Evolutionary conservation across 2,888 invertebrate genomes (phyloP).

Genomic region (Prosopocoilus inquinatus): DNA sequence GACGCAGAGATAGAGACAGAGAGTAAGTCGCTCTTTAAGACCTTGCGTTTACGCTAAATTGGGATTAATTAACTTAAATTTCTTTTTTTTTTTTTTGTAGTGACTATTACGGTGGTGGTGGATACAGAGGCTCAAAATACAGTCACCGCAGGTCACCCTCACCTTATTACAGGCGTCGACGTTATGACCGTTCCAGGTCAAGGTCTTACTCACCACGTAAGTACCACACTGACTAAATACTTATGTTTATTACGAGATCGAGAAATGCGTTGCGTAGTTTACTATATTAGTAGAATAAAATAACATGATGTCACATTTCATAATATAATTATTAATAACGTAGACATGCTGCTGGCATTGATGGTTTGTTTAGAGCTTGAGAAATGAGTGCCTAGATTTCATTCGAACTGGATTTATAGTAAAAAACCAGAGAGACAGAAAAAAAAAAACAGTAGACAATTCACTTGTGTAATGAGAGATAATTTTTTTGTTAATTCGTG

Average conservation of each 20-base stretch:
- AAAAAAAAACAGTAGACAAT: no score
- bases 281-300: no score
- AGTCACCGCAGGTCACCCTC: conserved; percentile 68
- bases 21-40: conserved; percentile 54
- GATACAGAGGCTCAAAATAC: conserved; percentile 56
- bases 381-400: no score
- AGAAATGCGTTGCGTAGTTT: no score
- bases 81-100: conserved; percentile 40
- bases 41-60: conserved; percentile 1
- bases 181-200: conserved; percentile 74
- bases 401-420: no score
- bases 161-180: conserved; percentile 67
- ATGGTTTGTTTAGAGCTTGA: no score
- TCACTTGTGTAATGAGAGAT: not conserved
- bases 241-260: no score
- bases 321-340: no score
- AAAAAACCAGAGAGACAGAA: no score
- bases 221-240: conserved; percentile 51
- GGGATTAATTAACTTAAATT: conserved; percentile 4
- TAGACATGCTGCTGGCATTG: no score
- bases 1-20: conserved; percentile 53
- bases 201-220: conserved; percentile 79
- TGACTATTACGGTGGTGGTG: conserved; percentile 52
- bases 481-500: conserved; percentile 32
- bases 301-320: no score